These are phyloP conservation scores for Daubentonia madagascariensis DNA, from an alignment of 2,113 vertebrate genomes.

Conservation along the genomic window DNA sequence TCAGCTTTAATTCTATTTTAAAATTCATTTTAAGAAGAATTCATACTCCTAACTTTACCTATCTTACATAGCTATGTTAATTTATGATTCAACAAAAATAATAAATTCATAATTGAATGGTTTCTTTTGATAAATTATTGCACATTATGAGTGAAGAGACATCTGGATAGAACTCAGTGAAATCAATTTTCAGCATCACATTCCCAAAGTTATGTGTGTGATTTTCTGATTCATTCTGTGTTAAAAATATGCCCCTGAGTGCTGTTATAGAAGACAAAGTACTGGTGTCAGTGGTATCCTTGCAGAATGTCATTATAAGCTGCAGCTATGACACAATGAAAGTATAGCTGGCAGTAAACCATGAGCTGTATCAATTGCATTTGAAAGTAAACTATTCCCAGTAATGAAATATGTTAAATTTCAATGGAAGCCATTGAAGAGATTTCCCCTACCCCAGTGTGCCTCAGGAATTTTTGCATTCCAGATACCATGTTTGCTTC, in stretches of 20 bases:
- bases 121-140: conserved; percentile 40
- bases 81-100: conserved; percentile 13
- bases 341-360: background rate
- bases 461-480: background rate
- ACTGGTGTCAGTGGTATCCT: background rate
- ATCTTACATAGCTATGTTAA: background rate
- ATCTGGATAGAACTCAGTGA: conserved; percentile 23
- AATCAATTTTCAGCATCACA: conserved; percentile 25
- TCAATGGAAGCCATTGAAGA: background rate
- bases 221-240: conserved; percentile 38
- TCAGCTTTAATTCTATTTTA: background rate
- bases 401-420: conserved; percentile 42
- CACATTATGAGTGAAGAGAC: background rate
- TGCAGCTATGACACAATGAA: conserved; percentile 37
- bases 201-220: conserved; percentile 15
- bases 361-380: conserved; percentile 7
- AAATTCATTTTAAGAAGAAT: background rate
- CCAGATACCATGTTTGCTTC: background rate
- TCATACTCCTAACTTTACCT: background rate
- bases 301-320: conserved; percentile 39
- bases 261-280: conserved; percentile 52
- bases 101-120: background rate
- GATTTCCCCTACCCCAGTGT: background rate
- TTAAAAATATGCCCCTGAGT: conserved; percentile 48
- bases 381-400: conserved; percentile 56